Evolutionary conservation across 2,797 vertebrate species (phyloP), one percentile per base, ranked within the genome.

Genomic region (Onychomys leucogaster): DNA sequence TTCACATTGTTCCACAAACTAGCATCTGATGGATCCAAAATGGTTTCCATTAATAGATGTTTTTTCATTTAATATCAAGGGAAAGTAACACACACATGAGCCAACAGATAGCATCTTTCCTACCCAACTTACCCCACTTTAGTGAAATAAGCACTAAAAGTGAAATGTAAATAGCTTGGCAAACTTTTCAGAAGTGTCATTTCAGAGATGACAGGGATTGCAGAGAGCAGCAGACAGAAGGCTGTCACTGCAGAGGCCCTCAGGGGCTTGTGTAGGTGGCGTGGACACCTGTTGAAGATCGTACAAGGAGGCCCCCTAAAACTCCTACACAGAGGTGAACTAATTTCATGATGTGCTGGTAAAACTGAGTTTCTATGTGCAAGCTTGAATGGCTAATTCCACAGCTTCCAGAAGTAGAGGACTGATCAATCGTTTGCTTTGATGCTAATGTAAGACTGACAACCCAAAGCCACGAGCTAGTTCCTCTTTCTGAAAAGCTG

Each of bases 21-120:
- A 37, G 6, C 37, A 10, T 65, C 55, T 46, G 73, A 76, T 5
- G 17, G 52, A 37, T n/a, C 49, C 14, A 65, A 67, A 84, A n/a
- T 25, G 8, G 25, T 59, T 88, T 89, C 52, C n/a, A 21, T 5
- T 37, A 55, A 52, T 13, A 34, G 5, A 41, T 17, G 0, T 67
- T 55, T 59, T 65, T 23, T 37, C 25, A 57, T 29, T 75, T 55
- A 41, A 17, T 43, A 49, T 63, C 27, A 34, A 76, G 25, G 29
- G 14, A 65, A 76, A 63, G 17, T 41, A 59, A 59, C 29, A 27
- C 2, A 46, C 1, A 12, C 46, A 2, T 3, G 37, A 69, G 23
- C 13, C 55, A 9, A 12, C 0, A 1, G 29, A 34, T 23, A 29
- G 0, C 1, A 17, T 8, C 19, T 91, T 69, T 67, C 6, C n/a